Evolutionary conservation across 2,888 invertebrate genomes (phyloP).

Genomic region (Himalopsyche kuldschensis): DNA sequence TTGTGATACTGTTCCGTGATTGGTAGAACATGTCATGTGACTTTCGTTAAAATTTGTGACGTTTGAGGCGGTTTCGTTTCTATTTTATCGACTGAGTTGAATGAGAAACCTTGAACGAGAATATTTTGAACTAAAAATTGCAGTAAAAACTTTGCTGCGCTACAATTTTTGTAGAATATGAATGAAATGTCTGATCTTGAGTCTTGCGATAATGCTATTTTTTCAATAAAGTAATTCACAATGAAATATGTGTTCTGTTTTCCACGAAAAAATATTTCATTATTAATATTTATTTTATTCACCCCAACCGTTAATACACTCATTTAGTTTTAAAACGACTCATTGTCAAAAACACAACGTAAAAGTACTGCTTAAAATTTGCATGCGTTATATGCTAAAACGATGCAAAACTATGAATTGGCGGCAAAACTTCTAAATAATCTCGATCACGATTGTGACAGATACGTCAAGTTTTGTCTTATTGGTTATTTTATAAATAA

Average conservation of each 20-base stretch:
- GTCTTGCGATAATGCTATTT: too few relatives aligned
- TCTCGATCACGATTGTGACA: background rate
- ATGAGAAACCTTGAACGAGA: slow-evolving; percentile 14
- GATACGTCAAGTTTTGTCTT: background rate
- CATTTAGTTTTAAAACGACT: too few relatives aligned
- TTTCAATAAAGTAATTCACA: too few relatives aligned
- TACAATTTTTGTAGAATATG: background rate
- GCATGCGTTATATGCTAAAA: background rate
- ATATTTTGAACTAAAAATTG: background rate
- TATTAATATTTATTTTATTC: too few relatives aligned
- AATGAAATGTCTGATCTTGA: too few relatives aligned
- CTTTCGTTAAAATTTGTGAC: slow-evolving; percentile 19
- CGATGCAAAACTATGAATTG: background rate
- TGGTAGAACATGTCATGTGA: slow-evolving; percentile 27
- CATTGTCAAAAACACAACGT: too few relatives aligned
- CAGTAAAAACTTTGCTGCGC: background rate
- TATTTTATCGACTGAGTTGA: slow-evolving; percentile 18
- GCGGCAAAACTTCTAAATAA: background rate
- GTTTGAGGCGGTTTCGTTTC: slow-evolving; percentile 14
- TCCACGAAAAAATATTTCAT: too few relatives aligned
- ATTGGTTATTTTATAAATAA: background rate
- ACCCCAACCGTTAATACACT: too few relatives aligned
- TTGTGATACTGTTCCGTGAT: slow-evolving; percentile 19
- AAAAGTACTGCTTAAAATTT: too few relatives aligned
- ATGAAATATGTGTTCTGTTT: too few relatives aligned